These are phyloP conservation scores for Chloroclystis v-ata DNA, from an alignment of 2,888 invertebrate genomes.

Conservation along the genomic window DNA sequence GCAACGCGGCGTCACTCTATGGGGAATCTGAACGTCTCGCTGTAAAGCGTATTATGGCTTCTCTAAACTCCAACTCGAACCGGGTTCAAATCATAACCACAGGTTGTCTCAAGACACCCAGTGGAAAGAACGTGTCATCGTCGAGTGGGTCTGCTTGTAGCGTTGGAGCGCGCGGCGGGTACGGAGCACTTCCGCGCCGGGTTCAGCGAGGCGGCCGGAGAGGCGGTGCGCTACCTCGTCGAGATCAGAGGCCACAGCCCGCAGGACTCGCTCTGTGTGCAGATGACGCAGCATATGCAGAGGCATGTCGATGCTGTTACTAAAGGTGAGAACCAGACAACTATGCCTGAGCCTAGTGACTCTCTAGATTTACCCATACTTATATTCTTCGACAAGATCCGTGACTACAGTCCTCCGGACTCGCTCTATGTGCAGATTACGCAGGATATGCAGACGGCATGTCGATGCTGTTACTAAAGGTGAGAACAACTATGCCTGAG, in stretches of 20 bases:
- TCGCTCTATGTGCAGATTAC: no score
- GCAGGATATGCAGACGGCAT: no score
- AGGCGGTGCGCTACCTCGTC: constrained; percentile 92
- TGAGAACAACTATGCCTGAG: no score
- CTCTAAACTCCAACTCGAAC: no score
- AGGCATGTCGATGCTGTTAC: constrained; percentile 85
- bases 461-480: no score
- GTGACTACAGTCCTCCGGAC: no score
- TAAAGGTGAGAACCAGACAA: constrained; percentile 62
- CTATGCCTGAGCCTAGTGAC: no score
- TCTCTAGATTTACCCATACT: no score
- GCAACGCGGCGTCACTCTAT: no score
- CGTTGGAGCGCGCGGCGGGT: constrained; percentile 50
- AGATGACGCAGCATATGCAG: constrained; percentile 89
- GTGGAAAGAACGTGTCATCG: constrained; percentile 52
- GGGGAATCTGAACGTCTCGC: no score
- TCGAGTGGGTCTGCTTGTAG: constrained; percentile 60
- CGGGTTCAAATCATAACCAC: constrained; percentile 24
- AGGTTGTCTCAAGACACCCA: constrained; percentile 53
- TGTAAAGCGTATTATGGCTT: no score
- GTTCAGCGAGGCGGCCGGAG: constrained; percentile 93
- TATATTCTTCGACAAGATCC: no score
- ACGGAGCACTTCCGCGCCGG: constrained; percentile 83
- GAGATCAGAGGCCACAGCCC: constrained; percentile 89
- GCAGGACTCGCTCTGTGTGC: constrained; percentile 88